A percentile compares a stretch with the other conserved stretches of the same genome.
Evolutionary conservation across 2,888 invertebrate genomes (phyloP).

Genomic region (Chaitophorus viminalis): DNA sequence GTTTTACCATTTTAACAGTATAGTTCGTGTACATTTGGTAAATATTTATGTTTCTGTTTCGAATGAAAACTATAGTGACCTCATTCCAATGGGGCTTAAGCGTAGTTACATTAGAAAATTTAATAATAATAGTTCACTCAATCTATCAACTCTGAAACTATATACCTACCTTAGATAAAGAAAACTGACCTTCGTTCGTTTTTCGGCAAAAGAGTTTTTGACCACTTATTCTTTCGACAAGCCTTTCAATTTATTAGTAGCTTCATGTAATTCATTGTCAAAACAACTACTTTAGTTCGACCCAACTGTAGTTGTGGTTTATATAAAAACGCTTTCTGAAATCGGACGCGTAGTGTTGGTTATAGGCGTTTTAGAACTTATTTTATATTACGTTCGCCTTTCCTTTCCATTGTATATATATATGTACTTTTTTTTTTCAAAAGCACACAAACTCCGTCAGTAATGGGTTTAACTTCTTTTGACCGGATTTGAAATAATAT

Average conservation of each 20-base stretch:
- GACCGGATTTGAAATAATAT: conserved; percentile 49
- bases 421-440: conserved; percentile 14
- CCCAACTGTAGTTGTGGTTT: conserved; percentile 3
- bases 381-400: conserved; percentile 28
- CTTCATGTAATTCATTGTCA: conserved; percentile 1
- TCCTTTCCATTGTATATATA: conserved; percentile 4
- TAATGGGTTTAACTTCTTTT: conserved; percentile 44
- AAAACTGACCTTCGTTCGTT: background rate
- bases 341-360: conserved; percentile 34
- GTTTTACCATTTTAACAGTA: no score
- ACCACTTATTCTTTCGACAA: background rate
- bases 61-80: no score
- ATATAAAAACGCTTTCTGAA: conserved; percentile 36
- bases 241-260: background rate
- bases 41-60: no score
- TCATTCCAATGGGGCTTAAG: background rate
- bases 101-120: background rate
- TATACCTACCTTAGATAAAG: background rate
- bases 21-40: no score
- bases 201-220: background rate
- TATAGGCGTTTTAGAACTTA: conserved; percentile 28
- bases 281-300: conserved; percentile 24
- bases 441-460: conserved; percentile 6
- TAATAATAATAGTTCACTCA: background rate
- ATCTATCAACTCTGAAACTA: background rate